Percentiles rank a stretch among this genome's conserved stretches.
Evolutionary conservation across 2,888 invertebrate genomes (phyloP).

Genomic region (Lasioglossum villosulum): DNA sequence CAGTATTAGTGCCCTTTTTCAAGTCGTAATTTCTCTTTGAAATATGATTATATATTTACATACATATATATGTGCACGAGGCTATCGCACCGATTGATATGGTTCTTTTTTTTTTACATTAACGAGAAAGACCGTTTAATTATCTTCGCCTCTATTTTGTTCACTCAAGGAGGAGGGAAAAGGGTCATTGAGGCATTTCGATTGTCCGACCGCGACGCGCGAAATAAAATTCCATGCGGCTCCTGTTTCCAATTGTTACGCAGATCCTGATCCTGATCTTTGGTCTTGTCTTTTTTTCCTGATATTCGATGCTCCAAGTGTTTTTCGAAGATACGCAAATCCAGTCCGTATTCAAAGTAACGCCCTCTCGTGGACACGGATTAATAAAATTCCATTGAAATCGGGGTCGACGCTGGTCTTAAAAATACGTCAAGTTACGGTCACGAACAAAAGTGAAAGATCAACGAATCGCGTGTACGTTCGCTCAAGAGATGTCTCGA

Average conservation of each 20-base stretch:
- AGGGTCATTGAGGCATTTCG: constrained; percentile 68
- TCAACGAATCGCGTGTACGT: neutral
- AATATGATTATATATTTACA: constrained; percentile 23
- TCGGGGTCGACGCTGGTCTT: neutral
- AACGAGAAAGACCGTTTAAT: constrained; percentile 61
- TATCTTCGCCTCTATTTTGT: constrained; percentile 65
- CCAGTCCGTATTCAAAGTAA: neutral
- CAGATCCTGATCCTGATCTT: neutral
- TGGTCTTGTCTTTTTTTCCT: neutral
- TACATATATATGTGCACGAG: constrained; percentile 61
- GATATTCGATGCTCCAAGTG: neutral
- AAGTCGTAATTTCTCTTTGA: constrained; percentile 62
- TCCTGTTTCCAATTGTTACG: neutral
- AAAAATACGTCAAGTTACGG: neutral
- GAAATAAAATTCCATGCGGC: neutral
- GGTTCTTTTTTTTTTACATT: constrained; percentile 47
- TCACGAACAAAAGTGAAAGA: neutral
- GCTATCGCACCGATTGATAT: constrained; percentile 67
- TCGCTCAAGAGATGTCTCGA: neutral
- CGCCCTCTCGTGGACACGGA: neutral
- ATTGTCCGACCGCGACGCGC: neutral
- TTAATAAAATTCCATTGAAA: neutral
- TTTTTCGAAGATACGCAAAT: neutral
- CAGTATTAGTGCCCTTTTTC: constrained; percentile 55
- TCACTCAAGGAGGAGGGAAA: constrained; percentile 67